These are phyloP conservation scores for Pachycephala philippinensis DNA, from an alignment of 2,113 vertebrate species.

Conservation along the genomic window DNA sequence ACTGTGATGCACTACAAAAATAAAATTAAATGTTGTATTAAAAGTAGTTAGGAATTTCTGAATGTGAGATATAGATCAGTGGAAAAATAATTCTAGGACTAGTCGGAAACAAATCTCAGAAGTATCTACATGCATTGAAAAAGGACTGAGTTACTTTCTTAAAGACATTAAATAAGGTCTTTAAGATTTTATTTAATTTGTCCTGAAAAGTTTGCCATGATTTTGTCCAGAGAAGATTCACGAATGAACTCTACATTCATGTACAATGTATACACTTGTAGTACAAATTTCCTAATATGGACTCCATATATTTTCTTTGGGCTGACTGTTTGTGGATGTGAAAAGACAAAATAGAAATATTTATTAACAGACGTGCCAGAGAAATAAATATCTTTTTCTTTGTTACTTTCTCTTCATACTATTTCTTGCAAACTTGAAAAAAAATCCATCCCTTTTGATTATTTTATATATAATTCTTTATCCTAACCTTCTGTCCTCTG, in stretches of 20 bases:
- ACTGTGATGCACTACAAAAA: neutral
- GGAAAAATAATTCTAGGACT: neutral
- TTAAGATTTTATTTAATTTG: neutral
- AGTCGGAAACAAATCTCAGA: neutral
- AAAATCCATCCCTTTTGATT: neutral
- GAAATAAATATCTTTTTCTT: neutral
- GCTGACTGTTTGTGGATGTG: neutral
- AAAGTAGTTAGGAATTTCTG: neutral
- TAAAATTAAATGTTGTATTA: neutral
- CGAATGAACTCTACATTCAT: neutral
- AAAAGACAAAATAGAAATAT: neutral
- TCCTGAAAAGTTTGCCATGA: neutral
- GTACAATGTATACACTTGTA: neutral
- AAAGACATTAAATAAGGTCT: neutral
- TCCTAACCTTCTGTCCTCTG: neutral
- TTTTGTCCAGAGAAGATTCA: neutral
- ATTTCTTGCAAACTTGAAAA: neutral
- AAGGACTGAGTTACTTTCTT: neutral
- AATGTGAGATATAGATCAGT: neutral
- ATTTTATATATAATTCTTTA: neutral
- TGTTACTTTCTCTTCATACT: neutral
- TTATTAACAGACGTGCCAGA: neutral
- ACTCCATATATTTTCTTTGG: neutral
- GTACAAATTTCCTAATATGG: neutral
- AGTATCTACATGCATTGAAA: neutral